Conservation (phyloP, 1,140 invertebrate genomes). For the Theocolax elegans region DNA sequence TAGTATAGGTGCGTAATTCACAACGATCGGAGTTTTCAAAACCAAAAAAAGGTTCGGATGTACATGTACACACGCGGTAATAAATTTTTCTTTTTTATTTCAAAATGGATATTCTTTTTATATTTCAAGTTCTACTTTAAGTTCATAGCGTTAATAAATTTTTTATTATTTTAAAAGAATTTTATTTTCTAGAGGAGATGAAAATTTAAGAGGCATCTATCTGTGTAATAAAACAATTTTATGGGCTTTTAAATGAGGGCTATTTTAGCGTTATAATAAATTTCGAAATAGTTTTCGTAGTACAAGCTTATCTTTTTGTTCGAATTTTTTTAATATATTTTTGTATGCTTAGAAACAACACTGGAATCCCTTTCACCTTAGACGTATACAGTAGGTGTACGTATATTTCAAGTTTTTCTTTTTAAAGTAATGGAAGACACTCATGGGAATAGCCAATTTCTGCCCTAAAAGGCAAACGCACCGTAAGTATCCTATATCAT, state of each 20-base stretch:
- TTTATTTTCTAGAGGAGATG: neutral
- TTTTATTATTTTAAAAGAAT: conserved; percentile 14
- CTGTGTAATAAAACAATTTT: conserved; percentile 17
- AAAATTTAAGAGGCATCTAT: conserved; percentile 12
- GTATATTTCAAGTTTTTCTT: neutral
- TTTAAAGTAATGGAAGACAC: conserved; percentile 5
- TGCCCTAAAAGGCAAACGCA: neutral
- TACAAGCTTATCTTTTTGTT: neutral
- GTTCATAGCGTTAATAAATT: neutral
- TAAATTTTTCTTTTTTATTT: too few species aligned
- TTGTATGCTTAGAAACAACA: neutral
- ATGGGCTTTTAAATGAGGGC: neutral
- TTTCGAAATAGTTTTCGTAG: neutral
- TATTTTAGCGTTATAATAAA: conserved; percentile 4
- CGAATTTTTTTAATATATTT: neutral
- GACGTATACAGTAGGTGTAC: too few species aligned
- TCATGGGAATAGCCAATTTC: neutral
- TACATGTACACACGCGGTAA: too few species aligned
- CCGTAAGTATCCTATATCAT: neutral
- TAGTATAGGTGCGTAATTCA: too few species aligned
- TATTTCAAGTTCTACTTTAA: neutral
- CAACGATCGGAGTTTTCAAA: too few species aligned
- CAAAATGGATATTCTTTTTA: neutral
- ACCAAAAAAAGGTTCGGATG: too few species aligned
- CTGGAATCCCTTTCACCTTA: neutral